Conservation (phyloP, 2,888 invertebrate species). For the Nephrocerus scutellatus region DNA sequence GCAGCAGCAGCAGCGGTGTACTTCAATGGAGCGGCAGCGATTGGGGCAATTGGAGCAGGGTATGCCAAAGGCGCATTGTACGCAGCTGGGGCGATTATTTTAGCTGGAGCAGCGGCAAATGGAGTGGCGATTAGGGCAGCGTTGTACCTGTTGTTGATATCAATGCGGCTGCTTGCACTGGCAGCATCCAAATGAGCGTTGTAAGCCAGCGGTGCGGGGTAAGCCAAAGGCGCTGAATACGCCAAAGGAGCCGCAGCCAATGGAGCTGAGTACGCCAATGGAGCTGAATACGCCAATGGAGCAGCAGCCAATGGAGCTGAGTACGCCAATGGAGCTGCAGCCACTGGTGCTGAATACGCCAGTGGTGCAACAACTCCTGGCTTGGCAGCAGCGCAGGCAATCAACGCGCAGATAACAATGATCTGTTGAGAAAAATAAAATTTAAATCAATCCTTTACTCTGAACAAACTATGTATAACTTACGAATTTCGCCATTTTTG, state of each 20-base stretch:
- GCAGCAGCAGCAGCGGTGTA: constrained; percentile 10
- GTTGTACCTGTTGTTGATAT: constrained; percentile 19
- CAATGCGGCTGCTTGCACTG: constrained; percentile 14
- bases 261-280: constrained; percentile 15
- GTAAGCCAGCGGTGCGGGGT: constrained; percentile 14
- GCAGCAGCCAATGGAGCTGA: constrained; percentile 9
- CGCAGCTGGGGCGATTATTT: too few species aligned
- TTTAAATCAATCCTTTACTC: neutral
- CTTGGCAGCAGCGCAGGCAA: constrained; percentile 21
- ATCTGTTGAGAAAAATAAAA: constrained; percentile 9
- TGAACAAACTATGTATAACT: constrained; percentile 1
- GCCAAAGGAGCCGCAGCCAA: constrained; percentile 15
- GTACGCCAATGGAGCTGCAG: constrained; percentile 4
- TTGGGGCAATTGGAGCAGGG: too few species aligned
- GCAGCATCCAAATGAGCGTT: constrained; percentile 17
- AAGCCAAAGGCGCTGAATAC: constrained; percentile 13
- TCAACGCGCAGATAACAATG: constrained; percentile 18
- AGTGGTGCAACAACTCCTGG: constrained; percentile 17
- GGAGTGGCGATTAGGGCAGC: constrained; percentile 10
- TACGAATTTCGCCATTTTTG: constrained; percentile 16
- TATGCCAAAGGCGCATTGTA: too few species aligned
- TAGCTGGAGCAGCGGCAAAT: neutral
- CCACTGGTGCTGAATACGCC: constrained; percentile 14
- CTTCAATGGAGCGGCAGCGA: too few species aligned
- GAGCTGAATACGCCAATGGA: constrained; percentile 16